Base-by-base conservation (phyloP, 2,113 vertebrate genomes). In the Lepidothrix coronata region DNA sequence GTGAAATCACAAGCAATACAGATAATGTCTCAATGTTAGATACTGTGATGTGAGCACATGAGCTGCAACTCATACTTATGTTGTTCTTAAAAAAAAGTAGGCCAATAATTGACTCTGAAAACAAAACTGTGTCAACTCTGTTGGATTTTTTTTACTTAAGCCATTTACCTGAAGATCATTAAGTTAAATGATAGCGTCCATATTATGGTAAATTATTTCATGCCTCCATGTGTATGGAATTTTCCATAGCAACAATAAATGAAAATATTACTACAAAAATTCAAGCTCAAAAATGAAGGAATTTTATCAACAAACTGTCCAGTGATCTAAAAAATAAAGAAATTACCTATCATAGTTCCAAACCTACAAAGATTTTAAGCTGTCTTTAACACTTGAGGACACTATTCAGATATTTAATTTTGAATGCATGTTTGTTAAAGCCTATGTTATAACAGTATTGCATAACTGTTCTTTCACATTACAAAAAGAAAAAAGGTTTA, bases 41-140 rank as follows among this genome's bases (percentile, higher is more conserved):
- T 12, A 31, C 9, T 41, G 14, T 27, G 44, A 76, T 48, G 68
- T 15, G 30, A 68, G 12, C 0, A 0, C 15, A 33, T 13, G 11
- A 16, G 20, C 13, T 75, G 18, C 39, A 89, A 24, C 18, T 44
- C 31, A 62, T 28, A 37, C 9, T 41, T 46, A 67, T 1, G 1
- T 62, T 62, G 8, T 17, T 66, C 37, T 88, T 79, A 31, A 27
- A 14, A 46, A 30, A 19, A 20, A 58, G 35, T 35, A 59, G 5
- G 1, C 12, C 9, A 67, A 16, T 31, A 37, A 67, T 24, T 19
- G 13, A 4, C 8, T 72, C 27, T 80, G 59, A 85, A 82, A 33
- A 75, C 2, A 75, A 75, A 91, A 79, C 5, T 25, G 6, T 61
- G 9, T 43, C 23, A 74, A 39, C 1, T 2, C 0, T 33, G 1